Percentiles rank a stretch among this genome's conserved stretches.
phyloP scores from a whole-genome alignment of 2,888 invertebrate species.

The Melinopterus prodromus region DNA sequence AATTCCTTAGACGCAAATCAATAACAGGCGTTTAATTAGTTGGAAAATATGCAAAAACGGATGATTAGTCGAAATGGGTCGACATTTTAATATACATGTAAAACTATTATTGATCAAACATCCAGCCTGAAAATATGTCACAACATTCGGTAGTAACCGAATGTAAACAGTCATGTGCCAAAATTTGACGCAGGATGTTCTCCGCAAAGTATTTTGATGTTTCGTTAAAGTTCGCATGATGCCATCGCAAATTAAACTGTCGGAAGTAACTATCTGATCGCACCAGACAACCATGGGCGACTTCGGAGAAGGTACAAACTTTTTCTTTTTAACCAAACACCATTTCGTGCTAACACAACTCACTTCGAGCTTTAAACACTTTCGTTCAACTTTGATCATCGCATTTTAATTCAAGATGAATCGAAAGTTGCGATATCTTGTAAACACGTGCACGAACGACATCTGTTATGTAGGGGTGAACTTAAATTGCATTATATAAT shows the following conservation, averaged over 20 bases:
- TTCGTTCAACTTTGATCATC: too few species aligned
- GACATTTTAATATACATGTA: not conserved
- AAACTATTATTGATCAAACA: conserved; percentile 52
- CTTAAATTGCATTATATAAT: conserved; percentile 7
- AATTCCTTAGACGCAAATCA: too few species aligned
- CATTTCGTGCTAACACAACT: not conserved
- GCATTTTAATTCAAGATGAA: not conserved
- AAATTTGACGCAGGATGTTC: not conserved
- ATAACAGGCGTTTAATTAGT: too few species aligned
- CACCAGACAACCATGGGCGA: conserved; percentile 52
- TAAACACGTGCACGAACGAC: not conserved
- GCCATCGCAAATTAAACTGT: conserved; percentile 47
- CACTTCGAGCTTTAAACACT: not conserved
- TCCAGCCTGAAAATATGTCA: conserved; percentile 38
- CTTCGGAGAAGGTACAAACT: conserved; percentile 56
- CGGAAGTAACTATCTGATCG: conserved; percentile 45
- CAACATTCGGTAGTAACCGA: not conserved
- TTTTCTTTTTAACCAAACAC: conserved; percentile 7
- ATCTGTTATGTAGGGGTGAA: not conserved
- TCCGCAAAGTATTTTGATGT: conserved; percentile 7
- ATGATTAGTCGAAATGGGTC: too few species aligned
- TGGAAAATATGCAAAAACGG: too few species aligned
- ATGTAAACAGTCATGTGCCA: not conserved
- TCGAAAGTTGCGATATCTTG: not conserved
- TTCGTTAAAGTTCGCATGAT: conserved; percentile 44